A percentile compares a stretch with the other conserved stretches of the same genome.
Evolutionary conservation across 2,113 vertebrate species (phyloP).

Genomic region (Podarcis raffonei): DNA sequence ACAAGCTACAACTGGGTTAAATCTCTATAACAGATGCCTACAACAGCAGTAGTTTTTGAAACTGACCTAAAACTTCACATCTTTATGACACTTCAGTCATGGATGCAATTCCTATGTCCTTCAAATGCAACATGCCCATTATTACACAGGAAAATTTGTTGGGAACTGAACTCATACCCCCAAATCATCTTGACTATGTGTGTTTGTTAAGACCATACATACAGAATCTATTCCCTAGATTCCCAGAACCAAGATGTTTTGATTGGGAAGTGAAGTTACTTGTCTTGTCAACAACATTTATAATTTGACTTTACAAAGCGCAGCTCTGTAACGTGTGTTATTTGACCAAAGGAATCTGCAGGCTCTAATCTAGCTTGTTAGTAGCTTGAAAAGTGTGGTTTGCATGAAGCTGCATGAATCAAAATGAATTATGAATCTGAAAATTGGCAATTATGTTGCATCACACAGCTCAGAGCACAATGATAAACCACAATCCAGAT

Average conservation of each 20-base stretch:
- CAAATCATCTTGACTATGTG: background rate
- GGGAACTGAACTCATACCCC: background rate
- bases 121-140: background rate
- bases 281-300: constrained; percentile 1
- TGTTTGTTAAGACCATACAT: background rate
- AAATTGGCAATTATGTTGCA: constrained; percentile 84
- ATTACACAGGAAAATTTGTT: background rate
- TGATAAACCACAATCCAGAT: constrained; percentile 78
- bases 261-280: background rate
- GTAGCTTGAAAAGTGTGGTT: constrained; percentile 32
- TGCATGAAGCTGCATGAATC: constrained; percentile 52
- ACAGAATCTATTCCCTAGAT: background rate
- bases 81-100: background rate
- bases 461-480: constrained; percentile 81
- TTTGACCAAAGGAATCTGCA: constrained; percentile 55
- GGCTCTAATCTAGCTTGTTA: constrained; percentile 6
- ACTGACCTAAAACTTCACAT: background rate
- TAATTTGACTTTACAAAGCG: constrained; percentile 36
- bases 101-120: background rate
- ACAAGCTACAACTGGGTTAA: background rate
- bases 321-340: constrained; percentile 27
- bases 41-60: background rate
- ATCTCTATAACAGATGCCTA: background rate
- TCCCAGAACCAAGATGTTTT: background rate
- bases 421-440: constrained; percentile 83